Base-by-base conservation (phyloP, 2,797 vertebrate genomes). In the Myripristis murdjan region DNA sequence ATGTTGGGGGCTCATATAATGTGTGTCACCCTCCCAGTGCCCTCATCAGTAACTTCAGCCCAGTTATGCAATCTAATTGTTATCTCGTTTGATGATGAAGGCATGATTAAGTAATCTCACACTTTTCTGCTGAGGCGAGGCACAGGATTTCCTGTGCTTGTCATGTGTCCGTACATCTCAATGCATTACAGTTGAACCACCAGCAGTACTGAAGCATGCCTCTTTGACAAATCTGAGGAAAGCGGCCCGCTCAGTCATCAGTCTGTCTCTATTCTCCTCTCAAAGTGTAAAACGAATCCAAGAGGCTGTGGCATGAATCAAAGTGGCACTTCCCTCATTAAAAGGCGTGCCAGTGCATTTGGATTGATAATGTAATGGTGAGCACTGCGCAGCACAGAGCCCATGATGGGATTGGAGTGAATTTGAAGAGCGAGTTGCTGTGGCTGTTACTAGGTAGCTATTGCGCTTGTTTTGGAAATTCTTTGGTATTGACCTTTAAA, bases 21-120 rank as follows among this genome's bases (percentile, higher is more conserved):
- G 75, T 65, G 71, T 66, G 12, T 39, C 67, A 28, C 57, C 74
- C 60, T 73, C 58, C 75, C 61, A 68, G 67, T 87, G 82, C 72
- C 72, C 64, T 73, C 31, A 6, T 87, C 74, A 70, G 35, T 55
- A 58, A 73, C 65, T 33, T 48, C 64, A 14, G 73, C 33, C 49
- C 37, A 5, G 10, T 80, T 77, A 77, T 79, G 63, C 53, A 75
- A 77, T 57, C 51, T 20, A 33, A 70, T 71, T 81, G 66, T 79
- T 74, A 57, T 81, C 47, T 54, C 53, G 49, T 67, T 65, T 60
- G 48, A 49, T 12, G 26, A 47, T 85, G 72, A 31, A 28, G 28
- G 28, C 28, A 31, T 24, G 23, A 24, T n/a, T 24, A 23, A 86
- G 55, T 61, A 70, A 82, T 72, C 33, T 53, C 57, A 46, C 59